A percentile compares a stretch with the other conserved stretches of the same genome.
These are phyloP conservation scores for Cyanoderma ruficeps DNA, from an alignment of 2,113 vertebrate species.

Conservation along the genomic window DNA sequence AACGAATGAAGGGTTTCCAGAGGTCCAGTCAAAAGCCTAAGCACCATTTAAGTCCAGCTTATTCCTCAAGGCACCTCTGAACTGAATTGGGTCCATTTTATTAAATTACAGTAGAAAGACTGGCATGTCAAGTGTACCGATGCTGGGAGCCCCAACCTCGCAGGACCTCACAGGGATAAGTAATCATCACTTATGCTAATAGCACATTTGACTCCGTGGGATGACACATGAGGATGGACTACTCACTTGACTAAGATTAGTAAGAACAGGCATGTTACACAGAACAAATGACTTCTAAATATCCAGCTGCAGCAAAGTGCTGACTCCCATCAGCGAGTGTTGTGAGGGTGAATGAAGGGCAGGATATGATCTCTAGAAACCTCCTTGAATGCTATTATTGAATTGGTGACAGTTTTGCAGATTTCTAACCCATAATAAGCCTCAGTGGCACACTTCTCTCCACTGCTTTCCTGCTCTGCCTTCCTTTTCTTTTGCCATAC, in stretches of 20 bases:
- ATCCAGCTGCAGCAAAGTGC: constrained; percentile 30
- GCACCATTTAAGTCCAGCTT: background rate
- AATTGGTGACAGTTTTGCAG: constrained; percentile 25
- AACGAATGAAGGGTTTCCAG: background rate
- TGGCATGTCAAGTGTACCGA: background rate
- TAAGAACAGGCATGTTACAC: constrained; percentile 32
- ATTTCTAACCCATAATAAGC: constrained; percentile 26
- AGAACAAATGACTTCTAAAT: constrained; percentile 46
- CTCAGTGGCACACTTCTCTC: background rate
- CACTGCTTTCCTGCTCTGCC: background rate
- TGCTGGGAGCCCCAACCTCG: constrained; percentile 32
- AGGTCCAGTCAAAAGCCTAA: constrained; percentile 39
- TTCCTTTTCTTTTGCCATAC: background rate
- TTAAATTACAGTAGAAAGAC: constrained; percentile 21
- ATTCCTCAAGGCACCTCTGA: constrained; percentile 39
- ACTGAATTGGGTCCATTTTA: constrained; percentile 42
- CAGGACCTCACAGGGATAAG: constrained; percentile 46
- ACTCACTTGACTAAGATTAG: constrained; percentile 54
- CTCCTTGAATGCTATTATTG: background rate
- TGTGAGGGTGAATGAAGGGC: constrained; percentile 44
- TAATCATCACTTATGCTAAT: constrained; percentile 65
- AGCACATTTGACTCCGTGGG: constrained; percentile 40
- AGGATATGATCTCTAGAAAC: constrained; percentile 23
- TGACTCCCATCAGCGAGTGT: background rate
- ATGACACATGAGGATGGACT: constrained; percentile 58